Conservation (phyloP, 2,888 invertebrate genomes). For the Eueremaeus valkanovi region DNA sequence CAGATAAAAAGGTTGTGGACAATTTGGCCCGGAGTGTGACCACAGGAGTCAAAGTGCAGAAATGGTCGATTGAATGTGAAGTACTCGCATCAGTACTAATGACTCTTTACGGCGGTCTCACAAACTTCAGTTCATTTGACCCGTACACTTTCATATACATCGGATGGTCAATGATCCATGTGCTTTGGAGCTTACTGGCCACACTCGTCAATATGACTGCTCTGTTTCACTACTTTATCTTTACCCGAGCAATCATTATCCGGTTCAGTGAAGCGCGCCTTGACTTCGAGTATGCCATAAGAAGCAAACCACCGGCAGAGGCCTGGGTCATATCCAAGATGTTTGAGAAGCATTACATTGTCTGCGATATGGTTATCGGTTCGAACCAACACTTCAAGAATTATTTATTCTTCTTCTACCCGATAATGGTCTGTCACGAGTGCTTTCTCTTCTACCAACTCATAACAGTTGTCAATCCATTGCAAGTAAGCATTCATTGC, state of each 20-base stretch:
- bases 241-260: conserved; percentile 33
- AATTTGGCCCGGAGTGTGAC: neutral
- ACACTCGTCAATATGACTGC: conserved; percentile 31
- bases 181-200: neutral
- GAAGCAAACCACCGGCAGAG: neutral
- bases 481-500: neutral
- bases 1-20: neutral
- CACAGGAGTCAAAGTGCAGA: neutral
- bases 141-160: neutral
- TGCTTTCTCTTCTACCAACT: conserved; percentile 36
- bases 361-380: conserved; percentile 38
- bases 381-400: conserved; percentile 35
- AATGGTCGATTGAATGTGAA: neutral
- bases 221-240: conserved; percentile 30
- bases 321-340: neutral
- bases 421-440: conserved; percentile 17
- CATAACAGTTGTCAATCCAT: neutral
- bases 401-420: conserved; percentile 37
- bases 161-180: neutral
- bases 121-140: neutral
- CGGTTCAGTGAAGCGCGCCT: conserved; percentile 25
- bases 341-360: conserved; percentile 30
- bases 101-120: neutral
- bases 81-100: neutral
- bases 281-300: conserved; percentile 29